These are phyloP conservation scores for Peucedramus taeniatus DNA, from an alignment of 2,113 vertebrate genomes.

Conservation along the genomic window DNA sequence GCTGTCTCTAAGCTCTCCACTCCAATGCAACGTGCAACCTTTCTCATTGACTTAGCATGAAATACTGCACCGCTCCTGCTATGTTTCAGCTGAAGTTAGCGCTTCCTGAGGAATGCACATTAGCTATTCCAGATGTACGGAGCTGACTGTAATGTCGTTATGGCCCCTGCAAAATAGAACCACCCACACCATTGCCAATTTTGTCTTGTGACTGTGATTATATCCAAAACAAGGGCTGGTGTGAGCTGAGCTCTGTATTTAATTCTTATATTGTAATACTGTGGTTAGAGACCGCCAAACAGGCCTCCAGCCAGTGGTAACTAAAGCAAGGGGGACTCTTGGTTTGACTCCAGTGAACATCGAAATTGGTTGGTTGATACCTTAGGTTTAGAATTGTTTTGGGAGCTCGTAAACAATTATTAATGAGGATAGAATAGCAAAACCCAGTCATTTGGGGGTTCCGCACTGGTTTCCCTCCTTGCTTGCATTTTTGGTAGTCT, in stretches of 20 bases:
- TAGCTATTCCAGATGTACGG: slow-evolving; percentile 60
- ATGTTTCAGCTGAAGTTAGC: slow-evolving; percentile 13
- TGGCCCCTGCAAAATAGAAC: slow-evolving; percentile 54
- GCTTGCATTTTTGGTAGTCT: neutral
- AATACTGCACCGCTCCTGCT: neutral
- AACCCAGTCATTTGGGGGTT: neutral
- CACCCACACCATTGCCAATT: slow-evolving; percentile 56
- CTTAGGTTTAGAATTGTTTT: neutral
- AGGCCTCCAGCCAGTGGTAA: slow-evolving; percentile 5
- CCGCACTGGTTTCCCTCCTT: neutral
- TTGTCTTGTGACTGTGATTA: slow-evolving; percentile 51
- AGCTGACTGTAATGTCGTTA: neutral
- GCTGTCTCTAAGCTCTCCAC: neutral
- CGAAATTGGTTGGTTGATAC: slow-evolving; percentile 1
- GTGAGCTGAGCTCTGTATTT: slow-evolving; percentile 42
- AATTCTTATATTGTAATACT: slow-evolving; percentile 58
- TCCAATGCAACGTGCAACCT: neutral
- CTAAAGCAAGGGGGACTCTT: neutral
- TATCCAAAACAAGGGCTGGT: slow-evolving; percentile 52
- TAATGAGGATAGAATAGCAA: neutral
- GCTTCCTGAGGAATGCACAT: slow-evolving; percentile 31
- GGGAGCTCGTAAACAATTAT: neutral
- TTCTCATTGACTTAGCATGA: neutral
- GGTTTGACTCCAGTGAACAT: neutral
- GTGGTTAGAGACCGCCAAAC: slow-evolving; percentile 39